Percentiles rank a stretch among this genome's conserved stretches.
Evolutionary conservation across 2,888 invertebrate genomes (phyloP).

Genomic region (Ommatoiulus sabulosus): DNA sequence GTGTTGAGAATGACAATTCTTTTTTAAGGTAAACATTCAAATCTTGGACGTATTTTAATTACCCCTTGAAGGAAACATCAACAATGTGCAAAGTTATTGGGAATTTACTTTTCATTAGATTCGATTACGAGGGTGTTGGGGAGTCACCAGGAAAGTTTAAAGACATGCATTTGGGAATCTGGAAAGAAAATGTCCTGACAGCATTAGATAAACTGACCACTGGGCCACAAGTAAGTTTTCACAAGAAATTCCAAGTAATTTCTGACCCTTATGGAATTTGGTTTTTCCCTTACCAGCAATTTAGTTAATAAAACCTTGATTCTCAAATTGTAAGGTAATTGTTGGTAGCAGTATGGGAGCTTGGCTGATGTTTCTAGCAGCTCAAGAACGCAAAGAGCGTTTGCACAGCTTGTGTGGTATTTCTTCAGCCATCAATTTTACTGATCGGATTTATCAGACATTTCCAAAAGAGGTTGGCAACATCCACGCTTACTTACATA

Average conservation of each 20-base stretch:
- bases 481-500: neutral
- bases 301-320: neutral
- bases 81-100: neutral
- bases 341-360: slow-evolving; percentile 57
- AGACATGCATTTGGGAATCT: slow-evolving; percentile 47
- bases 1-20: slow-evolving; percentile 51
- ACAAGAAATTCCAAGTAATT: neutral
- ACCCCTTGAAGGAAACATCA: neutral
- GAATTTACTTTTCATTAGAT: neutral
- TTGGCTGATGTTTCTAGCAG: slow-evolving; percentile 54
- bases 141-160: slow-evolving; percentile 56
- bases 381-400: slow-evolving; percentile 43
- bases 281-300: neutral
- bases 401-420: slow-evolving; percentile 33
- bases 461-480: slow-evolving; percentile 8
- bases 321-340: slow-evolving; percentile 19
- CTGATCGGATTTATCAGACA: neutral
- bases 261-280: too few species aligned
- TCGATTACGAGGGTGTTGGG: slow-evolving; percentile 57
- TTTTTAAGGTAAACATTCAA: slow-evolving; percentile 47
- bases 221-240: slow-evolving; percentile 56
- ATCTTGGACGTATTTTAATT: too few species aligned
- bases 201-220: slow-evolving; percentile 50
- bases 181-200: slow-evolving; percentile 54
- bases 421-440: slow-evolving; percentile 45